Percentiles rank a stretch among this genome's conserved stretches.
phyloP scores from a whole-genome alignment of 1,140 invertebrate species.

The Cryptotermes secundus region DNA sequence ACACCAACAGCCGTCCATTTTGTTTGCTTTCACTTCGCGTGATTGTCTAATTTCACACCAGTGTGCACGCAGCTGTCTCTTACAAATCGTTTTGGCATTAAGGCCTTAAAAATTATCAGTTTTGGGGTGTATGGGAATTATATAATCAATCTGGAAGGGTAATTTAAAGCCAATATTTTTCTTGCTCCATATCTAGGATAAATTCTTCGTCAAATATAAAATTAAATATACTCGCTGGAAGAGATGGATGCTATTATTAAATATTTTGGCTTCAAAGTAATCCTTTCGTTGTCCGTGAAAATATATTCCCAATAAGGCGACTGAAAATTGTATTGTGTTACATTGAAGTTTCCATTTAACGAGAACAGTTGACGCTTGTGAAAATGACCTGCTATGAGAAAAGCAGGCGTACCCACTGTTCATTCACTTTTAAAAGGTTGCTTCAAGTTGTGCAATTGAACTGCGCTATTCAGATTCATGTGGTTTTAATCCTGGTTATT shows the following conservation, averaged over 20 bases:
- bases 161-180: background rate
- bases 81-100: background rate
- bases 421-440: background rate
- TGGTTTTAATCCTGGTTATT: background rate
- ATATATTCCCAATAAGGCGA: background rate
- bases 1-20: background rate
- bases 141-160: background rate
- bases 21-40: background rate
- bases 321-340: background rate
- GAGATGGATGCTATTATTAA: conserved; percentile 7
- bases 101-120: background rate
- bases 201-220: background rate
- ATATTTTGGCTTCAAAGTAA: background rate
- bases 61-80: background rate
- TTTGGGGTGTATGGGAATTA: background rate
- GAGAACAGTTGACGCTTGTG: background rate
- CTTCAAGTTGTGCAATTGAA: background rate
- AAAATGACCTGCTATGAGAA: background rate
- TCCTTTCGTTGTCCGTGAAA: background rate
- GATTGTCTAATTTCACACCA: background rate
- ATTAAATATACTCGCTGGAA: conserved; percentile 12
- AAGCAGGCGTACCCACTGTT: background rate
- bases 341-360: background rate
- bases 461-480: background rate
- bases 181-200: background rate